phyloP scores from a whole-genome alignment of 2,888 invertebrate species.

The Deilephila porcellus region DNA sequence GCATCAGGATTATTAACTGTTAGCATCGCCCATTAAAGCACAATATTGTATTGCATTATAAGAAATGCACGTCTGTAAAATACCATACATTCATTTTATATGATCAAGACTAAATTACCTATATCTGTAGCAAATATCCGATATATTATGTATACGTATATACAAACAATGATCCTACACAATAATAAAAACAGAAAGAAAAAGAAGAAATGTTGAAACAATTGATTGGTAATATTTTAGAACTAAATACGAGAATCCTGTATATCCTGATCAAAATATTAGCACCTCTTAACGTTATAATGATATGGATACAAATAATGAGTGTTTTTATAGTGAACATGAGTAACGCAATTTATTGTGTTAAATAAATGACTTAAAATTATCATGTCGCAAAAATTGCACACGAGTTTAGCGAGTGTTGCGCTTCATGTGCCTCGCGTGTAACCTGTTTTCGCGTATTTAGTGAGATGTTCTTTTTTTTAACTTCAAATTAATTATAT shows the following conservation, averaged over 20 bases:
- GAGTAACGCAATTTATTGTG: slow-evolving; percentile 3
- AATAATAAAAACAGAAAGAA: too few species aligned
- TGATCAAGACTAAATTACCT: too few species aligned
- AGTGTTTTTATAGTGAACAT: background rate
- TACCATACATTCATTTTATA: too few species aligned
- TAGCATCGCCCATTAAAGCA: too few species aligned
- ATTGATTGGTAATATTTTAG: background rate
- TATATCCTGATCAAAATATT: background rate
- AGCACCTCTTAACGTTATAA: background rate
- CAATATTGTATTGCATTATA: too few species aligned
- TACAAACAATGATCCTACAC: too few species aligned
- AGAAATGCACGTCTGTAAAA: too few species aligned
- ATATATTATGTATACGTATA: too few species aligned
- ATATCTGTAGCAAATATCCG: too few species aligned
- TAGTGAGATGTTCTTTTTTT: background rate
- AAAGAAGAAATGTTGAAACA: too few species aligned
- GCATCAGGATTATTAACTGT: background rate
- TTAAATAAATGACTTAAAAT: slow-evolving; percentile 2
- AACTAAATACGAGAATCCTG: background rate
- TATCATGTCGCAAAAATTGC: slow-evolving; percentile 18
- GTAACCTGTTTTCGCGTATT: slow-evolving; percentile 14
- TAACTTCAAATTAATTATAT: background rate
- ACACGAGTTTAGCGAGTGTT: slow-evolving; percentile 15
- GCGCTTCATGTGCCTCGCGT: slow-evolving; percentile 1
- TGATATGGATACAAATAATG: background rate